phyloP scores from a whole-genome alignment of 1,140 invertebrate genomes.

The Panagrolaimus sp. region DNA sequence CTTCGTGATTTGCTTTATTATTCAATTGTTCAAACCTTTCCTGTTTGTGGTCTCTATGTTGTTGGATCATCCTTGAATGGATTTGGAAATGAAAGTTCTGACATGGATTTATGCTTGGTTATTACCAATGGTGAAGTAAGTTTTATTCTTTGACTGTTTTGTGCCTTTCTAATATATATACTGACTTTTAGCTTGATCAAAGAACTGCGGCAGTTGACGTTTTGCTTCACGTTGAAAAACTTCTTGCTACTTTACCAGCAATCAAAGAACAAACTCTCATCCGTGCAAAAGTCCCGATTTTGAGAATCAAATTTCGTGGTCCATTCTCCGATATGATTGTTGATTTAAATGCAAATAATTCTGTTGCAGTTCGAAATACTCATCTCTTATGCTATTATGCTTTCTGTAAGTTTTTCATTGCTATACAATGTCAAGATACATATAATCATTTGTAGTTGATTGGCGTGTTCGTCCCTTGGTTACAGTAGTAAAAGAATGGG shows the following conservation, averaged over 20 bases:
- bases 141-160: conserved; percentile 16
- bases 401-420: conserved; percentile 67
- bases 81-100: conserved; percentile 80
- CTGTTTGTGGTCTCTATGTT: conserved; percentile 72
- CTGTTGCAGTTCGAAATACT: conserved; percentile 88
- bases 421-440: not conserved
- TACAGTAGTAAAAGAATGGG: conserved; percentile 87
- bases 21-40: conserved; percentile 47
- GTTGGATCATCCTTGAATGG: conserved; percentile 94
- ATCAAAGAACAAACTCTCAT: conserved; percentile 74
- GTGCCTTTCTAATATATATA: not conserved
- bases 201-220: conserved; percentile 70
- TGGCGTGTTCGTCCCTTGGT: conserved; percentile 86
- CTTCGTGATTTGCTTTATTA: conserved; percentile 55
- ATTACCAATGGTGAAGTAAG: conserved; percentile 67
- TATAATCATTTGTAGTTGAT: conserved; percentile 68
- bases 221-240: conserved; percentile 63
- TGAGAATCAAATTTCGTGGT: conserved; percentile 47
- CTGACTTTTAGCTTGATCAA: conserved; percentile 68
- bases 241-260: conserved; percentile 61
- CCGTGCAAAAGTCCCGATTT: conserved; percentile 74
- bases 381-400: conserved; percentile 84
- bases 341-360: conserved; percentile 92
- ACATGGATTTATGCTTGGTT: conserved; percentile 90
- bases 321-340: conserved; percentile 70